phyloP scores from a whole-genome alignment of 2,888 invertebrate genomes.

The Zonitis immaculata region DNA sequence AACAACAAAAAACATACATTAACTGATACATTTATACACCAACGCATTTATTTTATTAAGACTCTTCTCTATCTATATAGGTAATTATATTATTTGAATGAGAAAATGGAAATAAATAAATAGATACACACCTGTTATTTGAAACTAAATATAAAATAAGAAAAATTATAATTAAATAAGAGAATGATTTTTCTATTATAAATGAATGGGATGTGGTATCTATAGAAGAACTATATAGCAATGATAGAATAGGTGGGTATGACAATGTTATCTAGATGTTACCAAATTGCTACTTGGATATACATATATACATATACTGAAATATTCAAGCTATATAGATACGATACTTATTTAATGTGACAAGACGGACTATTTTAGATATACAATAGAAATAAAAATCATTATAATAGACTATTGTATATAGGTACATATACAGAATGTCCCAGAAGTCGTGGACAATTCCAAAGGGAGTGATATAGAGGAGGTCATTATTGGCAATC shows the following conservation, averaged over 20 bases:
- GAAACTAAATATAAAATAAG: background rate
- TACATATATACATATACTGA: too few relatives aligned
- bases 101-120: too few relatives aligned
- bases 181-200: too few relatives aligned
- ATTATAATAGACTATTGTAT: slow-evolving; percentile 3
- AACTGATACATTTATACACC: slow-evolving; percentile 10
- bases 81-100: too few relatives aligned
- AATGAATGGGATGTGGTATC: background rate
- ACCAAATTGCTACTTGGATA: slow-evolving; percentile 5
- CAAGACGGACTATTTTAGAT: slow-evolving; percentile 3
- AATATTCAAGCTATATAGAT: background rate
- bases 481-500: too few relatives aligned
- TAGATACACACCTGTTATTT: background rate
- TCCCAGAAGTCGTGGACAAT: too few relatives aligned
- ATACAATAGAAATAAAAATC: slow-evolving; percentile 3
- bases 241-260: background rate
- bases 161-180: too few relatives aligned
- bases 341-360: slow-evolving; percentile 3
- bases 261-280: slow-evolving; percentile 6
- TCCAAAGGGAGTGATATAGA: too few relatives aligned
- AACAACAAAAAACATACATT: background rate
- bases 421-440: too few relatives aligned
- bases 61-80: too few relatives aligned
- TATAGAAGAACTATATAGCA: background rate
- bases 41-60: too few relatives aligned